These are phyloP conservation scores for Petrocephalus schoutedeni DNA, from an alignment of 2,797 vertebrate species.

Conservation along the genomic window DNA sequence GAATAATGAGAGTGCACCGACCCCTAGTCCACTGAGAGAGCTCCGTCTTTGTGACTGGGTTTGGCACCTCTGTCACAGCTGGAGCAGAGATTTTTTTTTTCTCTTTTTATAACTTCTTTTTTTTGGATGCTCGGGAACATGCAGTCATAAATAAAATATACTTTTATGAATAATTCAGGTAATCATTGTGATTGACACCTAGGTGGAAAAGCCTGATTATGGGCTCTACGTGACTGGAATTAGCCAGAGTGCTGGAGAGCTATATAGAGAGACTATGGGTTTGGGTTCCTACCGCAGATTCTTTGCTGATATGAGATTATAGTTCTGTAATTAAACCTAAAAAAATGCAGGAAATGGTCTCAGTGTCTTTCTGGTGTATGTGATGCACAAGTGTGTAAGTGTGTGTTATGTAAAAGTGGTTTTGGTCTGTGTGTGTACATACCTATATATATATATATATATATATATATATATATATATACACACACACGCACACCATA, in stretches of 20 bases:
- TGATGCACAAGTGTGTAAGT: not conserved
- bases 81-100: constrained; percentile 58
- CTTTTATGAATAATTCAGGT: constrained; percentile 65
- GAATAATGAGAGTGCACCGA: not conserved
- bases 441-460: no score
- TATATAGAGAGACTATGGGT: constrained; percentile 33
- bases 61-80: constrained; percentile 61
- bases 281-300: constrained; percentile 32
- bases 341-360: not conserved
- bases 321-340: constrained; percentile 28
- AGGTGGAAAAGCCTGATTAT: constrained; percentile 62
- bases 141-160: constrained; percentile 70
- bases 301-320: constrained; percentile 30
- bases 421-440: not conserved
- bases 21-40: constrained; percentile 53
- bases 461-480: no score
- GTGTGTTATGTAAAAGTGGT: not conserved
- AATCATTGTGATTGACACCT: constrained; percentile 67
- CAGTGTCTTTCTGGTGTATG: not conserved
- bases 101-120: constrained; percentile 62
- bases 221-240: constrained; percentile 60
- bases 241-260: constrained; percentile 38
- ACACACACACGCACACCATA: not conserved
- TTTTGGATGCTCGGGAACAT: constrained; percentile 66
- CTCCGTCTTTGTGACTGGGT: constrained; percentile 55